Conservation (phyloP, 2,888 invertebrate species). For the Drosophila melanosoma region DNA sequence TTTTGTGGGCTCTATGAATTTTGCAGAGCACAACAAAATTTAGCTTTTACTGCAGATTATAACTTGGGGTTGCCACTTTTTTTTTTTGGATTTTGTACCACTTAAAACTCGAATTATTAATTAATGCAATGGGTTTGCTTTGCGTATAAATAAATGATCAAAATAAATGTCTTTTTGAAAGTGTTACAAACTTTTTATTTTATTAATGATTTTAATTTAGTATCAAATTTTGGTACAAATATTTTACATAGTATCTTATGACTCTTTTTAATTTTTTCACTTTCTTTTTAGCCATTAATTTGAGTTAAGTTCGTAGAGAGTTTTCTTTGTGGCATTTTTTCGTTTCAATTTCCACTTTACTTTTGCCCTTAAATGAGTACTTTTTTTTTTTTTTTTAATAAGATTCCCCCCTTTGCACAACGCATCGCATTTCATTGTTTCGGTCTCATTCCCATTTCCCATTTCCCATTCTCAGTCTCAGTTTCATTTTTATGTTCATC, state of each 20-base stretch:
- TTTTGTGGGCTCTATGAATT: background rate
- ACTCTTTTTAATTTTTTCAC: background rate
- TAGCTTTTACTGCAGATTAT: background rate
- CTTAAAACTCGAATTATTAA: background rate
- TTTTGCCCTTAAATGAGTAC: constrained; percentile 13
- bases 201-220: background rate
- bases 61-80: background rate
- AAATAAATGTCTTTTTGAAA: background rate
- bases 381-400: background rate
- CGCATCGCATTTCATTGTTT: constrained; percentile 55
- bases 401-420: constrained; percentile 3
- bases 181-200: background rate
- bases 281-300: constrained; percentile 12
- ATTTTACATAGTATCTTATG: background rate
- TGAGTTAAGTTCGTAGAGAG: constrained; percentile 7
- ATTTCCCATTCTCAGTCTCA: constrained; percentile 36
- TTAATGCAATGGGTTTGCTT: background rate
- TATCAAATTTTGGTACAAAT: background rate
- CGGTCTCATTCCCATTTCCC: constrained; percentile 31
- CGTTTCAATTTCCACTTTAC: constrained; percentile 25
- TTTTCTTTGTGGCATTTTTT: constrained; percentile 17
- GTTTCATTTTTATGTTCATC: constrained; percentile 58
- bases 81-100: background rate
- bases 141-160: background rate
- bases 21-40: background rate